Evolutionary conservation across 2,113 vertebrate species (phyloP).

Genomic region (Scomber japonicus): DNA sequence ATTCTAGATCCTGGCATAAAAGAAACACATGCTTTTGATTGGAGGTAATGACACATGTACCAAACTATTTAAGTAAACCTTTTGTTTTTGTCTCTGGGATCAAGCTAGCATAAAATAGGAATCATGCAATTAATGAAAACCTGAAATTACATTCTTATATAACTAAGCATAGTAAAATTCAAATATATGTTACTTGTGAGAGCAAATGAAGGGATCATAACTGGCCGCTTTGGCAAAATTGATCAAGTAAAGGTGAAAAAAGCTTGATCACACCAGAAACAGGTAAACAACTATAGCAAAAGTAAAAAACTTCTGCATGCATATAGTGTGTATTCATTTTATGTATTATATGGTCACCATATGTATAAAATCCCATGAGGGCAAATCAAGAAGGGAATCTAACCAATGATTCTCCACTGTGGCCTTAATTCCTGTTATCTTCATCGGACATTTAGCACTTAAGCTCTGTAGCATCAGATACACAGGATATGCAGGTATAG

Average conservation of each 20-base stretch:
- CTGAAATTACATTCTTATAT: no score
- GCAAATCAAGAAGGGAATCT: not conserved
- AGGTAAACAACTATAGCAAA: not conserved
- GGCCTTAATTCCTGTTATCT: not conserved
- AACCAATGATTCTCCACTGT: not conserved
- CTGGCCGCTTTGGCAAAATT: no score
- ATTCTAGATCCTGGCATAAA: slow-evolving; percentile 8
- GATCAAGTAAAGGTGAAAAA: no score
- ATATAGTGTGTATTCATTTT: no score
- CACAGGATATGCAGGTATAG: no score
- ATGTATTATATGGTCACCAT: not conserved
- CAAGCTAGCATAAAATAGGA: not conserved
- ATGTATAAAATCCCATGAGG: not conserved
- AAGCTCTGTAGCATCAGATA: no score
- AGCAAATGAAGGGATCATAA: no score
- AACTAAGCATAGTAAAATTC: not conserved
- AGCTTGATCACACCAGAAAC: no score
- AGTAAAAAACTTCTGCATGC: not conserved
- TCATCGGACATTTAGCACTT: no score
- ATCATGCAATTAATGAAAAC: no score
- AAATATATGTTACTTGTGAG: not conserved
- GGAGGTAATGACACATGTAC: slow-evolving; percentile 22
- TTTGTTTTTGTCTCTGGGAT: not conserved
- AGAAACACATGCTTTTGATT: slow-evolving; percentile 20
- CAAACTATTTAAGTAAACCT: not conserved